A percentile compares a stretch with the other conserved stretches of the same genome.
phyloP scores from a whole-genome alignment of 1,140 invertebrate genomes.

The Aricia agestis region DNA sequence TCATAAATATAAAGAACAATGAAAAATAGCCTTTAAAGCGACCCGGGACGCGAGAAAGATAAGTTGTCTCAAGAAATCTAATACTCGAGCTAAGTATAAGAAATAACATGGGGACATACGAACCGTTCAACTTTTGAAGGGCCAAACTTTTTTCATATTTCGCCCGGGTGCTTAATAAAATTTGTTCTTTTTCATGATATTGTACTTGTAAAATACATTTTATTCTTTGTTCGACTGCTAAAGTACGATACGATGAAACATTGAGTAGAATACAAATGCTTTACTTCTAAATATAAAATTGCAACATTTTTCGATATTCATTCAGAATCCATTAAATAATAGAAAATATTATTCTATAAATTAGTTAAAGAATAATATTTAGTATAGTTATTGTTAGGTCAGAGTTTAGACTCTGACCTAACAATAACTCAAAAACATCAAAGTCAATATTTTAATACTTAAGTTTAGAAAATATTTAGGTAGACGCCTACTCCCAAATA shows the following conservation, averaged over 20 bases:
- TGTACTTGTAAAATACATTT: slow-evolving; percentile 5
- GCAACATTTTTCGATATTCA: no score
- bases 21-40: background rate
- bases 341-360: no score
- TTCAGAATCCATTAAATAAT: no score
- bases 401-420: no score
- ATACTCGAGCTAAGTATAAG: slow-evolving; percentile 10
- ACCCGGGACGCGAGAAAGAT: background rate
- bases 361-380: no score
- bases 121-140: slow-evolving; percentile 14
- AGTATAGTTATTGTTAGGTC: no score
- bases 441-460: no score
- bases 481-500: no score
- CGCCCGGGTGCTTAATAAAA: slow-evolving; percentile 14
- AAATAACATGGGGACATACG: slow-evolving; percentile 9
- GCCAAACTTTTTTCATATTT: slow-evolving; percentile 14
- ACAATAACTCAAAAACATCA: no score
- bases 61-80: background rate
- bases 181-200: slow-evolving; percentile 11
- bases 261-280: background rate
- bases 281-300: background rate
- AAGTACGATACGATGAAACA: background rate
- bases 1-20: slow-evolving; percentile 1
- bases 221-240: background rate
- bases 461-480: no score